phyloP scores from a whole-genome alignment of 2,797 vertebrate species.

The Enteromius anoplus region DNA sequence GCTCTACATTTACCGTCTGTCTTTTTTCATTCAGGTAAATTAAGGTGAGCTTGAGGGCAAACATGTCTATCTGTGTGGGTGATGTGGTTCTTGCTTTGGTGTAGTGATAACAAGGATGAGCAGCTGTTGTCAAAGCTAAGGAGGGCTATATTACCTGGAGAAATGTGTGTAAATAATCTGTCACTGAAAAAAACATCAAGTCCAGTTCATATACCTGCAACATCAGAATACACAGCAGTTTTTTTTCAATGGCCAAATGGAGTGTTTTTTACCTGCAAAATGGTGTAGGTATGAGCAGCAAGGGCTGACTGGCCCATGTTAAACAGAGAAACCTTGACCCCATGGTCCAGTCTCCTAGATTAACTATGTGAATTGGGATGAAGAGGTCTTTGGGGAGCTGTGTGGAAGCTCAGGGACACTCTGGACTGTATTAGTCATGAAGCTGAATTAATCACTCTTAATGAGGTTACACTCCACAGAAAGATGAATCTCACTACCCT shows the following conservation, averaged over 20 bases:
- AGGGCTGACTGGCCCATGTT: neutral
- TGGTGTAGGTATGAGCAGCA: neutral
- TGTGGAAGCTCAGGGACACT: constrained; percentile 13
- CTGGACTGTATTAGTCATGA: constrained; percentile 48
- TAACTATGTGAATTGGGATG: constrained; percentile 9
- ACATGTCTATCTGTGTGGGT: constrained; percentile 24
- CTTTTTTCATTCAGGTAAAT: constrained; percentile 41
- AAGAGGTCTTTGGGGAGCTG: neutral
- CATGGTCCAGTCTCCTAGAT: neutral
- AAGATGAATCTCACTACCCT: constrained; percentile 71
- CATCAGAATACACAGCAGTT: neutral
- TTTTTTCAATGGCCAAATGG: neutral
- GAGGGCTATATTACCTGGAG: constrained; percentile 9
- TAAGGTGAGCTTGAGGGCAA: constrained; percentile 39
- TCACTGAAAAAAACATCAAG: neutral
- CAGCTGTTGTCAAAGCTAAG: constrained; percentile 31
- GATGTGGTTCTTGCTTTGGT: constrained; percentile 21
- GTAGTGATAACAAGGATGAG: constrained; percentile 23
- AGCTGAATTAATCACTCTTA: constrained; percentile 75
- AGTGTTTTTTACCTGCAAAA: neutral
- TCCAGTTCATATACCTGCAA: neutral
- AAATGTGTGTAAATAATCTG: constrained; percentile 6
- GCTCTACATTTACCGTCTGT: constrained; percentile 25
- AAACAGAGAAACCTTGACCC: neutral
- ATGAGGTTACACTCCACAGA: constrained; percentile 72